Base-by-base conservation (phyloP, 2,797 vertebrate species). In the Thaleichthys pacificus region DNA sequence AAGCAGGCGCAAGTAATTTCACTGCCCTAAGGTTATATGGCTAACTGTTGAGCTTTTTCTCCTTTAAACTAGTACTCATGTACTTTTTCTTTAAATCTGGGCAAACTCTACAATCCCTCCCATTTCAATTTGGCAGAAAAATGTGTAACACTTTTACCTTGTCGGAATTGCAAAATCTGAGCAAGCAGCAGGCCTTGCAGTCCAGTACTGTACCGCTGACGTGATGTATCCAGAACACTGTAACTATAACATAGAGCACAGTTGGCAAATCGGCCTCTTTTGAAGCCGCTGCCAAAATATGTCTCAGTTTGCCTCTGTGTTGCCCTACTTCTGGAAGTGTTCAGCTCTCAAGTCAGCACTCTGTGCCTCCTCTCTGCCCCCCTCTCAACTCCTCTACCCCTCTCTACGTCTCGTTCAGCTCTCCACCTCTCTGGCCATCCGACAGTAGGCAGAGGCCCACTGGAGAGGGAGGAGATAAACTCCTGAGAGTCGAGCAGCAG, bases 401-500 rank as follows among this genome's bases (percentile, higher is more conserved):
- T 49, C n/a, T 61, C 60, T 3, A 14, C 61, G 61, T 69, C 64
- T 22, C 64, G 14, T 12, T 47, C 38, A n/a, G 19, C 64, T 22
- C 22, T 30, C 68, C 64, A 9, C 22, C 32, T 66, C 65, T 56
- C 51, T 56, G 51, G 51, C 72, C 69, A 69, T 28, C 72, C 64
- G 68, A 81, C 69, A 81, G 75, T 73, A 76, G 72, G 58, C 70
- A n/a, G 79, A 80, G 83, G 83, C 76, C 76, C 81, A 62, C 70
- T 47, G 76, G 78, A 86, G 77, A 82, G 77, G 72, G 64, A 3
- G 67, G 24, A 73, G 85, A 86, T 82, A 79, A 85, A 72, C 73
- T 56, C 6, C 35, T 42, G 42, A 57, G 61, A 69, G 79, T 69
- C 71, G 73, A 68, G 71, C 70, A 78, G 66, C 68, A 61, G 75